phyloP scores from a whole-genome alignment of 1,140 invertebrate species.

The Fopius arisanus region DNA sequence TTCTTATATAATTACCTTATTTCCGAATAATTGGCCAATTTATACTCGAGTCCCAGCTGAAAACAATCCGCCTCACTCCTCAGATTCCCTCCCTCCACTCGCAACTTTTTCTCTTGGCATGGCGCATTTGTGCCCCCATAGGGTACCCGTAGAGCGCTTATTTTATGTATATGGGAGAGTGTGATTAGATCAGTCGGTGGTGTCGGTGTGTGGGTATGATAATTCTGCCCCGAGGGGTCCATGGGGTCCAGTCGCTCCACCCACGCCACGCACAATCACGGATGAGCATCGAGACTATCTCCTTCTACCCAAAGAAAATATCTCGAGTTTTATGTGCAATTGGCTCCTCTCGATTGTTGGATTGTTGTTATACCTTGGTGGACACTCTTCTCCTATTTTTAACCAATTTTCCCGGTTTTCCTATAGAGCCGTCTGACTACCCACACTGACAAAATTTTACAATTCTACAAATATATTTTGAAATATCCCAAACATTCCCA shows the following conservation, averaged over 20 bases:
- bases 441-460: no score
- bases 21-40: slow-evolving; percentile 66
- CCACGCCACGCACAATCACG: slow-evolving; percentile 56
- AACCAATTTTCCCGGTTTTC: no score
- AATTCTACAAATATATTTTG: no score
- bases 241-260: slow-evolving; percentile 57
- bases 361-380: no score
- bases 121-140: slow-evolving; percentile 48
- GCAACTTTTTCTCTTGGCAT: slow-evolving; percentile 20
- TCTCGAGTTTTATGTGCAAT: slow-evolving; percentile 18
- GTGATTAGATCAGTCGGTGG: slow-evolving; percentile 62
- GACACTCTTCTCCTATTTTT: no score
- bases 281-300: slow-evolving; percentile 17
- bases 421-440: no score
- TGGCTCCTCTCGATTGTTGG: not conserved
- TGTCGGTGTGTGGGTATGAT: slow-evolving; percentile 61
- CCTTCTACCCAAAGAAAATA: slow-evolving; percentile 26
- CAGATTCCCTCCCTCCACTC: slow-evolving; percentile 25
- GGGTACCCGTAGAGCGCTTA: slow-evolving; percentile 59
- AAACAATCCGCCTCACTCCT: slow-evolving; percentile 58
- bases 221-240: slow-evolving; percentile 62
- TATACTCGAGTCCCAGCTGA: slow-evolving; percentile 65
- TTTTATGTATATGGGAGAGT: slow-evolving; percentile 64
- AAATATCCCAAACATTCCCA: no score
- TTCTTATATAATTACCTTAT: slow-evolving; percentile 66